Evolutionary conservation across 1,140 invertebrate species (phyloP).

Genomic region (Lepidurus packardi): DNA sequence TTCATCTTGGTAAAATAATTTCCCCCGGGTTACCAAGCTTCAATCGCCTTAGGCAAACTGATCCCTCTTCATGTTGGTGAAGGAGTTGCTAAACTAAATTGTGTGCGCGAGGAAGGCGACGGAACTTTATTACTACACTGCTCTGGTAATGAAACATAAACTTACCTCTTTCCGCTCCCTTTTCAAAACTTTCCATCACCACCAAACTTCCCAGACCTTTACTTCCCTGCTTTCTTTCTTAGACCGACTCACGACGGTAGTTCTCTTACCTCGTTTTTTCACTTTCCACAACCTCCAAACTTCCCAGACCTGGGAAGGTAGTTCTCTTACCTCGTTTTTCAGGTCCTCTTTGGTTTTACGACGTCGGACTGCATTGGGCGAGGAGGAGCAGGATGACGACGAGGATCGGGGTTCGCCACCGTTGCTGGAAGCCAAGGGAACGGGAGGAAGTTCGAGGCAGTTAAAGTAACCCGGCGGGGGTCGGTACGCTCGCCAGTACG

Average conservation of each 20-base stretch:
- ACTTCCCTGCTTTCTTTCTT: neutral
- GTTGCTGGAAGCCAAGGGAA: constrained; percentile 49
- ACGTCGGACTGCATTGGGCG: neutral
- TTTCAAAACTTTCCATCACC: neutral
- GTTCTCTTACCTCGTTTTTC: constrained; percentile 60
- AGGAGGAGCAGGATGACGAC: neutral
- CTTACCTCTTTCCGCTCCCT: neutral
- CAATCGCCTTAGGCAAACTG: neutral
- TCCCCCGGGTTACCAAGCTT: neutral
- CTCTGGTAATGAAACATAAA: constrained; percentile 10
- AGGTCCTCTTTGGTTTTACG: constrained; percentile 65
- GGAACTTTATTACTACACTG: neutral
- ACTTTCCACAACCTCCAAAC: neutral
- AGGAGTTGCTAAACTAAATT: neutral
- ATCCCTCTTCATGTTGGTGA: neutral
- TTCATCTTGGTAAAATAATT: constrained; percentile 4
- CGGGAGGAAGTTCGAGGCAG: constrained; percentile 74
- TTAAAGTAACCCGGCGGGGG: constrained; percentile 81
- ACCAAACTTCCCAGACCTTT: neutral
- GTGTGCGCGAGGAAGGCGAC: neutral
- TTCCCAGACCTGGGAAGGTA: neutral
- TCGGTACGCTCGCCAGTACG: constrained; percentile 91
- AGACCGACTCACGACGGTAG: neutral
- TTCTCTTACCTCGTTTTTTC: neutral
- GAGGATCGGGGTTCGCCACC: constrained; percentile 28